Evolutionary conservation across 2,113 vertebrate genomes (phyloP).

Genomic region (Etheostoma spectabile): DNA sequence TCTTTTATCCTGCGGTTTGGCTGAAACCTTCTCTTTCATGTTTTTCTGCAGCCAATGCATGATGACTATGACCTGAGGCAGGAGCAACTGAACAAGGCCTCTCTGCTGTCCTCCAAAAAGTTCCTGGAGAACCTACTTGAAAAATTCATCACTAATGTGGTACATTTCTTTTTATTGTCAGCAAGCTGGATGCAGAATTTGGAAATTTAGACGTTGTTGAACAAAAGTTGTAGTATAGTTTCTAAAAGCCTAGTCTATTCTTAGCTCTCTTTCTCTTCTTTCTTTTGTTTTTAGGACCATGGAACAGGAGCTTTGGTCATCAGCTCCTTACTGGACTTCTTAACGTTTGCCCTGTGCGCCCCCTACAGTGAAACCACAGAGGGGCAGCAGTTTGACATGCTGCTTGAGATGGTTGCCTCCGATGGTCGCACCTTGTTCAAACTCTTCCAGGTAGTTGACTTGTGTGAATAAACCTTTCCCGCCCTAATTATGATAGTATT

Average conservation of each 20-base stretch:
- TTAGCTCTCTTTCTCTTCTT: background rate
- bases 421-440: slow-evolving; percentile 97
- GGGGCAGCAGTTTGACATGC: slow-evolving; percentile 98
- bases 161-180: slow-evolving; percentile 72
- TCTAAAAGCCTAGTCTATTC: background rate
- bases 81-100: slow-evolving; percentile 99
- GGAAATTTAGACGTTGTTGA: background rate
- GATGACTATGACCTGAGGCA: slow-evolving; percentile 98
- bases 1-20: background rate
- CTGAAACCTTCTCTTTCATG: slow-evolving; percentile 2
- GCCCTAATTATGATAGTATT: background rate
- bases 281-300: slow-evolving; percentile 86
- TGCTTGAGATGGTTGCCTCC: slow-evolving; percentile 97
- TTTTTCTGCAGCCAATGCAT: slow-evolving; percentile 92
- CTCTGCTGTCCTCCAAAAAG: slow-evolving; percentile 98
- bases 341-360: slow-evolving; percentile 99
- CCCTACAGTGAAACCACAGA: slow-evolving; percentile 99
- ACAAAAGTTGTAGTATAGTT: background rate
- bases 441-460: slow-evolving; percentile 91
- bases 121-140: slow-evolving; percentile 98
- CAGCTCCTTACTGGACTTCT: slow-evolving; percentile 98
- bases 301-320: slow-evolving; percentile 98
- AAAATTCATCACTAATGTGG: slow-evolving; percentile 98
- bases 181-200: background rate
- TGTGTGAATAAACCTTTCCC: background rate